Base-by-base conservation (phyloP, 2,113 vertebrate species). In the Cyanoderma ruficeps region DNA sequence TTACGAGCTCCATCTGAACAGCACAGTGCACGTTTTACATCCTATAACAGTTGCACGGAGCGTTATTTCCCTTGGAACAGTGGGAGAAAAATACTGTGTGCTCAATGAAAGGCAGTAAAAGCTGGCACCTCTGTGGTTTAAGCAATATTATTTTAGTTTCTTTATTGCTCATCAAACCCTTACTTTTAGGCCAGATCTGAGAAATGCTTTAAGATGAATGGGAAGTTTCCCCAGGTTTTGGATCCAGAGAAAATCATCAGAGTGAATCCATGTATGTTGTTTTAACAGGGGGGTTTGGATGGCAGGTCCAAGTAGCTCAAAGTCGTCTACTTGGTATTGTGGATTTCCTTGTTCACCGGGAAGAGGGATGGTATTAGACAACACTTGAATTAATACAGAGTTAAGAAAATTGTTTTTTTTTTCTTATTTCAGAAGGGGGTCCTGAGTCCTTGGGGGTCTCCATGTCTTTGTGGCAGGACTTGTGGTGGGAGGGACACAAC, bases 71-170 rank as follows among this genome's bases (percentile, higher is more conserved):
- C 63, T 94, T 91, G 87, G 83, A 94, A 70, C 55, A 85, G 63
- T n/a, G 68, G 78, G 59, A 90, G 52, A 67, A 72, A 87, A 94
- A 80, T 87, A 92, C 24, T 42, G 9, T 15, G 16, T 70, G 25
- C 78, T 96, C 81, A 71, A 59, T 95, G 94, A 90, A 94, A 91
- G 39, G 68, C 75, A 93, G 82, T 95, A 88, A 91, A 91, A 95
- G n/a, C 63, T 91, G 47, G 81, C 74, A 96, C 89, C 79, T 93
- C 78, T 87, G 95, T 71, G 93, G 61, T 81, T 96, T 94, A 71
- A 84, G 53, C 25, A 53, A 3, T 83, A 81, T 82, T 97, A 79
- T 91, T 95, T 76, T 86, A 5, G 6, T 77, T 97, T 88, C 56
- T 70, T 90, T 96, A 93, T 88, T 94, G 82, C 60, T 94, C 28